Evolutionary conservation across 2,888 invertebrate species (phyloP).

Genomic region (Trissolcus japonicus): DNA sequence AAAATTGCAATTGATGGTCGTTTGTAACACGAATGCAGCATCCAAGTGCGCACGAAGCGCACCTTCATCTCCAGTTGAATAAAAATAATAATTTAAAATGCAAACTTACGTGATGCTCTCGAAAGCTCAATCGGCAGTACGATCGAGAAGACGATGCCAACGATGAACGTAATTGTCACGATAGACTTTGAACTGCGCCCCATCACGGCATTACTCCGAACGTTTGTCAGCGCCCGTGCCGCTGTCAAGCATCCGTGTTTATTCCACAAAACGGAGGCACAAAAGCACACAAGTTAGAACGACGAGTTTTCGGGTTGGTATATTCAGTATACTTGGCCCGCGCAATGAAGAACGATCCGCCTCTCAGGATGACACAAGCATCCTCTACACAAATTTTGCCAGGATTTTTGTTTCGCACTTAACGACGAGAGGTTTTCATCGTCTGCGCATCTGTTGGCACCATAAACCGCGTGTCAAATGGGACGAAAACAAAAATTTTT

Average conservation of each 20-base stretch:
- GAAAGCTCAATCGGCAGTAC: constrained; percentile 59
- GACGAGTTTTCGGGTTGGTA: not conserved
- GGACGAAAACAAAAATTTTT: no score
- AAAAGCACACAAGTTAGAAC: constrained; percentile 17
- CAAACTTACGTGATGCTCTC: constrained; percentile 59
- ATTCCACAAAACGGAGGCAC: constrained; percentile 33
- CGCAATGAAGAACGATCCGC: not conserved
- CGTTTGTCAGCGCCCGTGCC: constrained; percentile 53
- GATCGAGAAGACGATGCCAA: constrained; percentile 57
- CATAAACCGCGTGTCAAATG: not conserved
- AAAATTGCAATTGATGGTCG: no score
- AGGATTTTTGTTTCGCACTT: constrained; percentile 38
- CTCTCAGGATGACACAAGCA: constrained; percentile 34
- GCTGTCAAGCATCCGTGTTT: constrained; percentile 50
- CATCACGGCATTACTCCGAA: constrained; percentile 60
- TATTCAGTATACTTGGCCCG: constrained; percentile 10
- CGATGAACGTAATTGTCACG: constrained; percentile 59
- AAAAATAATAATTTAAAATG: constrained; percentile 7
- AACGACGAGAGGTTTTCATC: constrained; percentile 25
- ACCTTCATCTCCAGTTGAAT: not conserved
- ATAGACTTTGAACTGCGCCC: constrained; percentile 60
- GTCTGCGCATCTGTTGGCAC: constrained; percentile 46
- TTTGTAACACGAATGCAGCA: no score
- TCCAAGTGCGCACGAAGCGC: no score
- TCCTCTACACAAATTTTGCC: constrained; percentile 1